These are phyloP conservation scores for Intellagama lesueurii DNA, from an alignment of 2,797 vertebrate genomes.

Conservation along the genomic window DNA sequence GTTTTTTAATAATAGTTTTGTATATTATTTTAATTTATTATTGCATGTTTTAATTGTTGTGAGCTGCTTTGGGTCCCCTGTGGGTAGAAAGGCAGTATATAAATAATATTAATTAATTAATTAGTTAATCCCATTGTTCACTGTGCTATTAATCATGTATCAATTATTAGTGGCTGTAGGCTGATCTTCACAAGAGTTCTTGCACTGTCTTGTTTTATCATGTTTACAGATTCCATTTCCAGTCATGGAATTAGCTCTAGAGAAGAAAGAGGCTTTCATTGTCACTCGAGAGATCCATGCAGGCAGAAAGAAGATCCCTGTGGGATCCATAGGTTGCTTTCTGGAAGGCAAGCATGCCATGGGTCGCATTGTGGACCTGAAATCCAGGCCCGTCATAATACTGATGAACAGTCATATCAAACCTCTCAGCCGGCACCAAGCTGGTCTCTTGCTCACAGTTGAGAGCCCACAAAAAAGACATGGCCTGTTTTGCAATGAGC, in stretches of 20 bases:
- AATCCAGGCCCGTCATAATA: slow-evolving; percentile 36
- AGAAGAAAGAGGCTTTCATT: slow-evolving; percentile 43
- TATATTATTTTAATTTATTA: too few relatives aligned
- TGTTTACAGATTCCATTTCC: neutral
- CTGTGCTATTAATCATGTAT: neutral
- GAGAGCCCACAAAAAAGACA: slow-evolving; percentile 70
- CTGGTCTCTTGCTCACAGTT: slow-evolving; percentile 81
- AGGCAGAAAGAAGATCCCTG: slow-evolving; percentile 35
- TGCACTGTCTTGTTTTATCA: neutral
- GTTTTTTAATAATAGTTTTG: too few relatives aligned
- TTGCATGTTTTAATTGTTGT: too few relatives aligned
- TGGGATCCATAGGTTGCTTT: slow-evolving; percentile 50
- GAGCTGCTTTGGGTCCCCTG: too few relatives aligned
- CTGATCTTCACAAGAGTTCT: neutral
- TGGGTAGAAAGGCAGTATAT: too few relatives aligned
- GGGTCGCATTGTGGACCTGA: slow-evolving; percentile 44
- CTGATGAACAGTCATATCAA: slow-evolving; percentile 76
- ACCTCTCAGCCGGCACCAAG: slow-evolving; percentile 79
- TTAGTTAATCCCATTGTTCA: too few relatives aligned
- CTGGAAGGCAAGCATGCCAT: slow-evolving; percentile 30
- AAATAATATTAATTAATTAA: too few relatives aligned
- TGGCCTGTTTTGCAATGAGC: slow-evolving; percentile 79
- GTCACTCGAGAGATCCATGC: slow-evolving; percentile 42
- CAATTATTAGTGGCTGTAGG: neutral
- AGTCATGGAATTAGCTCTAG: slow-evolving; percentile 9